phyloP scores from a whole-genome alignment of 1,140 invertebrate genomes.

The Bradynema listronoti region DNA sequence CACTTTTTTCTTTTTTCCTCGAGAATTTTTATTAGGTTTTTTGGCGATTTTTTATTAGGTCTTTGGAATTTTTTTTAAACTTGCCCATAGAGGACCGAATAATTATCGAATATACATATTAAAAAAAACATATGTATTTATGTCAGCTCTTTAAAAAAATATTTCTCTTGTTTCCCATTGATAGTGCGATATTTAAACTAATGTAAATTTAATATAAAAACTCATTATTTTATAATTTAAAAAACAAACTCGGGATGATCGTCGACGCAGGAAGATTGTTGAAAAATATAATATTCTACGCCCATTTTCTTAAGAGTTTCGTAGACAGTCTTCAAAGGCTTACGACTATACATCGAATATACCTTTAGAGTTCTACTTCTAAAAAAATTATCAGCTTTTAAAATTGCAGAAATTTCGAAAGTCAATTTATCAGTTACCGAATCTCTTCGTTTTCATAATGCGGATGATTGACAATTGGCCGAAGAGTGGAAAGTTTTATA shows the following conservation, averaged over 20 bases:
- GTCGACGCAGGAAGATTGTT: slow-evolving; percentile 29
- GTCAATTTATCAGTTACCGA: slow-evolving; percentile 60
- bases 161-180: neutral
- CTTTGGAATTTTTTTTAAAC: no score
- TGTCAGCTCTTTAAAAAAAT: neutral
- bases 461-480: slow-evolving; percentile 76
- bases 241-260: slow-evolving; percentile 31
- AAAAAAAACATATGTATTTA: no score
- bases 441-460: slow-evolving; percentile 71
- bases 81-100: no score
- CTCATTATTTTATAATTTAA: slow-evolving; percentile 4
- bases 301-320: slow-evolving; percentile 43
- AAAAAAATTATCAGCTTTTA: slow-evolving; percentile 21
- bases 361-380: slow-evolving; percentile 53
- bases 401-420: neutral
- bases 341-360: slow-evolving; percentile 54
- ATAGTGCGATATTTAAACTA: neutral
- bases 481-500: slow-evolving; percentile 64
- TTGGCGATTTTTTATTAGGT: no score
- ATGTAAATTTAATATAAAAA: neutral
- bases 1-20: neutral
- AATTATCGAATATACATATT: no score
- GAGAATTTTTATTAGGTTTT: no score
- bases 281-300: slow-evolving; percentile 52
- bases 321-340: slow-evolving; percentile 41